phyloP scores from a whole-genome alignment of 2,797 vertebrate genomes.

The Decapterus maruadsi region DNA sequence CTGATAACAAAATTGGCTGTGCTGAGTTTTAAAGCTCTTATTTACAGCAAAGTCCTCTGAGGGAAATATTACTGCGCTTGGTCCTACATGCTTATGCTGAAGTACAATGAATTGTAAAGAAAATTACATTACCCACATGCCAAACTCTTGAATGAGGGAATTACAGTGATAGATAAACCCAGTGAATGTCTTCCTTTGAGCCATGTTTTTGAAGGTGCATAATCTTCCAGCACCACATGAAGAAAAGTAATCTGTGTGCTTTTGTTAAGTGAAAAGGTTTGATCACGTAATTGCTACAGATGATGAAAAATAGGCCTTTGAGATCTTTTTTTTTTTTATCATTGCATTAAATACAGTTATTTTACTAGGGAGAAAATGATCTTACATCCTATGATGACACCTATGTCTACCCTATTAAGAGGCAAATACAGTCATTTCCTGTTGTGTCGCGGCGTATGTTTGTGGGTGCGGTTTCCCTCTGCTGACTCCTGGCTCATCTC shows the following conservation, averaged over 20 bases:
- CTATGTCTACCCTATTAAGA: neutral
- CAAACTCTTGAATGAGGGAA: constrained; percentile 17
- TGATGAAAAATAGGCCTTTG: constrained; percentile 1
- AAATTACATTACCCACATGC: constrained; percentile 13
- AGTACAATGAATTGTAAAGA: constrained; percentile 4
- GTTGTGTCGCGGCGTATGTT: too few relatives aligned
- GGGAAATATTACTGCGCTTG: constrained; percentile 12
- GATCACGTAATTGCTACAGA: neutral
- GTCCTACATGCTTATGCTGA: neutral
- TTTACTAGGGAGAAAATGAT: neutral
- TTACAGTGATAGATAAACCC: constrained; percentile 28
- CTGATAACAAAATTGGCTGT: constrained; percentile 35
- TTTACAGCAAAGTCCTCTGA: constrained; percentile 15
- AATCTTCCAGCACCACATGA: neutral
- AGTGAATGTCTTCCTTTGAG: constrained; percentile 12
- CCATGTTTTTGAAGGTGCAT: neutral
- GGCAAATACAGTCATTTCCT: neutral
- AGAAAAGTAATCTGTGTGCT: neutral
- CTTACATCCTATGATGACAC: neutral
- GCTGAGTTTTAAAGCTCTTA: constrained; percentile 15
- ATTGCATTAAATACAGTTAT: neutral
- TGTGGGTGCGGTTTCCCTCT: too few relatives aligned
- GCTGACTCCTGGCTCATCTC: too few relatives aligned
- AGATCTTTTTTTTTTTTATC: constrained; percentile 4
- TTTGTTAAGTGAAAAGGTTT: neutral